Conservation (phyloP, 2,113 vertebrate species). For the Podarcis muralis region DNA sequence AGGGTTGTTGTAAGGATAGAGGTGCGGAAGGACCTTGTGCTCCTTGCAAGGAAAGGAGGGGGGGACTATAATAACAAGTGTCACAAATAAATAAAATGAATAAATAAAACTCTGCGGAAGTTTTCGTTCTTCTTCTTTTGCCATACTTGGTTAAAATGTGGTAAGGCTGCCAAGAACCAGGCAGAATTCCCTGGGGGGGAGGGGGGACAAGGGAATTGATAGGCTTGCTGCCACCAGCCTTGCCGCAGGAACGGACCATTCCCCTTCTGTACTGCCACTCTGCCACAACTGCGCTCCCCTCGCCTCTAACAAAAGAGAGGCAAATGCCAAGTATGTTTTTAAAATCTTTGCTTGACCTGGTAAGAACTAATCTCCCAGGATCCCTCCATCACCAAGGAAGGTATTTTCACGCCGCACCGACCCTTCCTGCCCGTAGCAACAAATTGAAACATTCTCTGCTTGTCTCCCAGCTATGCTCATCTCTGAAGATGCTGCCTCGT, state of each 20-base stretch:
- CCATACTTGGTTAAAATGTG: not conserved
- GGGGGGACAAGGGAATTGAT: not conserved
- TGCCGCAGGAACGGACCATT: too few species aligned
- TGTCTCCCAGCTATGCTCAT: slow-evolving; percentile 4
- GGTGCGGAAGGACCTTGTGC: too few species aligned
- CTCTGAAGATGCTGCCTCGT: slow-evolving; percentile 11
- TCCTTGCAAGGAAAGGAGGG: too few species aligned
- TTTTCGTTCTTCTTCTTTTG: not conserved
- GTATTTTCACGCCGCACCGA: not conserved
- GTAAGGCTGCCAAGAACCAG: too few species aligned
- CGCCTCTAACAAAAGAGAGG: not conserved
- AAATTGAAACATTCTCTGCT: slow-evolving; percentile 10
- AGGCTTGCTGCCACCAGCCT: not conserved
- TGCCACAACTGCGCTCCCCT: not conserved
- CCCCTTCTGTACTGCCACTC: not conserved
- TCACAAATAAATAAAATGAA: too few species aligned
- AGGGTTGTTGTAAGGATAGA: too few species aligned
- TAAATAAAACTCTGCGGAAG: not conserved
- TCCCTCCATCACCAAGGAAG: not conserved
- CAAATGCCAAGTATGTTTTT: not conserved
- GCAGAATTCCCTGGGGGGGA: not conserved
- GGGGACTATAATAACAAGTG: too few species aligned
- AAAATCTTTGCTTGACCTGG: not conserved
- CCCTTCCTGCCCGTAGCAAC: not conserved
- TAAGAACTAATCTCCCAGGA: not conserved